phyloP scores from a whole-genome alignment of 2,797 vertebrate genomes.

The Siniperca scherzeri region DNA sequence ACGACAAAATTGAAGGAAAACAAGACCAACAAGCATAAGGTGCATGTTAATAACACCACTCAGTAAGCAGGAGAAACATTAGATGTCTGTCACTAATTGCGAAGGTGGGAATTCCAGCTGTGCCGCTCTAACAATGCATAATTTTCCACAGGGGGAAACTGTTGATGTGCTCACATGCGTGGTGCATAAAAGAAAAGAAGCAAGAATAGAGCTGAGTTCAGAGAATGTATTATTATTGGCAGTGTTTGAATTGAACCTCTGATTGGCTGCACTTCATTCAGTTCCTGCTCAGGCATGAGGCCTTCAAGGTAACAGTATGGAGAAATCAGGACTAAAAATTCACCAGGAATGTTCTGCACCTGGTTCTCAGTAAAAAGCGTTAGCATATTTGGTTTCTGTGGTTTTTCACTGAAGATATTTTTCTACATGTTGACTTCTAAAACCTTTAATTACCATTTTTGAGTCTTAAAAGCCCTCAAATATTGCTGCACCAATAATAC shows the following conservation, averaged over 20 bases:
- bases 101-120: conserved; percentile 54
- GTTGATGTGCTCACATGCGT: conserved; percentile 30
- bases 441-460: conserved; percentile 1
- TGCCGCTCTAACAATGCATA: conserved; percentile 29
- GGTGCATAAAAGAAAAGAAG: conserved; percentile 23
- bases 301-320: conserved; percentile 37
- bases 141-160: conserved; percentile 37
- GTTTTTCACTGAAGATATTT: conserved; percentile 13
- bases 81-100: conserved; percentile 53
- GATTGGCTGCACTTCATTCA: conserved; percentile 48
- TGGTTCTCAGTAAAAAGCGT: not conserved
- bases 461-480: not conserved
- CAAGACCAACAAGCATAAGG: conserved; percentile 12
- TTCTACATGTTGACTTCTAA: conserved; percentile 7
- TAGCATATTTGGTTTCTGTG: not conserved
- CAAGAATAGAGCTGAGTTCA: conserved; percentile 23
- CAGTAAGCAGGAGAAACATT: conserved; percentile 22
- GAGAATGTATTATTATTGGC: conserved; percentile 31
- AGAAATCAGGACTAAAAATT: conserved; percentile 28
- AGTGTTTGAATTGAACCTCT: conserved; percentile 39
- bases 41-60: conserved; percentile 38
- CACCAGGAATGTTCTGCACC: conserved; percentile 23
- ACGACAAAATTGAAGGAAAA: conserved; percentile 11
- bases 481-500: not conserved
- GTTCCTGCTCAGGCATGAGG: conserved; percentile 29